Evolutionary conservation across 53 echinoderm and acorn worm genomes (phyloP), one percentile per base, ranked within the genome.

Genomic region (Astropecten irregularis): DNA sequence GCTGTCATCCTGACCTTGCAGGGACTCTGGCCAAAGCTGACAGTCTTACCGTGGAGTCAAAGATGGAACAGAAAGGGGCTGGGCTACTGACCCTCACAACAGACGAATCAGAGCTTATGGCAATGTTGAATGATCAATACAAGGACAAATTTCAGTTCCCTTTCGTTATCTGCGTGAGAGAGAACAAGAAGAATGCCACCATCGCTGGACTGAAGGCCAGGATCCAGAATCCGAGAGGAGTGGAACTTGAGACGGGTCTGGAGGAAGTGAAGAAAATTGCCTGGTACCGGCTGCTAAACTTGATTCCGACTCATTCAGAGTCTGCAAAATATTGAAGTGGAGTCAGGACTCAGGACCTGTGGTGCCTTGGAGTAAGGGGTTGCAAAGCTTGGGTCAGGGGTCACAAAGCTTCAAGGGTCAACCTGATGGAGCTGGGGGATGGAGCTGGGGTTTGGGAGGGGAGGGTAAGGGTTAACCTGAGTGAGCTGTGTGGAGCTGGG

Each of bases 131-230:
- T 47, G 44, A 28, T 19, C 37, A 34, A 2, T 92, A 92, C 86
- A 66, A 76, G 20, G 47, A 86, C 46, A 92, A 89, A 48, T 92
- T 92, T 64, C 40, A 55, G 1, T 92, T 92, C 46, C 92, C 92
- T 1, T 92, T 92, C 28, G 89, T 92, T 10, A 83, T 92, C n/a
- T 92, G 89, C 44, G 92, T 86, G 4, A 85, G 92, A 31, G 92
- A 92, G 31, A 92, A 86, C 55, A 89, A 89, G 18, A 71, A 71
- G 30, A 66, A 49, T 15, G 59, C 83, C 8, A 92, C 89, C n/a
- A 44, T 86, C 4, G 29, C 73, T 9, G 92, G 86, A 30, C 49
- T 92, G 3, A 23, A 53, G 20, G 29, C 40, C 23, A 83, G 92
- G 25, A 40, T 86, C 11, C 66, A 89, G 14, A 89, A 89, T 47